These are phyloP conservation scores for Gambusia holbrooki DNA, from an alignment of 2,113 vertebrate species.

Conservation along the genomic window DNA sequence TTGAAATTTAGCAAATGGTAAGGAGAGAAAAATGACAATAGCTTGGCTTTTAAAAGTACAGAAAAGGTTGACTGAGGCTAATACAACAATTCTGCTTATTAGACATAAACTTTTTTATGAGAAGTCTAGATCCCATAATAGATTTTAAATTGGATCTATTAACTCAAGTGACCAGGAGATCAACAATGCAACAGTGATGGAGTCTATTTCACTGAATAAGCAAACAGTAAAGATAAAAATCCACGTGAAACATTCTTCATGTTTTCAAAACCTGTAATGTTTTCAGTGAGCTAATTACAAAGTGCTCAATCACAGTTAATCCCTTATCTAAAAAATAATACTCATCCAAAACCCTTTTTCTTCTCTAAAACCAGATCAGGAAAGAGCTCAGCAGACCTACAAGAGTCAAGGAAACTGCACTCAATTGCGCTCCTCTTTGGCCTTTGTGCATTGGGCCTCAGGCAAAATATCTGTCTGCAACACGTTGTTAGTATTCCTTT, in stretches of 20 bases:
- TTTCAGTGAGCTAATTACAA: neutral
- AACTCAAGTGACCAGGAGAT: neutral
- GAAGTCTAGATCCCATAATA: neutral
- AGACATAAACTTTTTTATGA: neutral
- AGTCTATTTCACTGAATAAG: neutral
- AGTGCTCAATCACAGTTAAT: neutral
- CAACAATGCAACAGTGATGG: neutral
- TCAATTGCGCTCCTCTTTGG: slow-evolving; percentile 7
- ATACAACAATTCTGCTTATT: neutral
- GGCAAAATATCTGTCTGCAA: slow-evolving; percentile 37
- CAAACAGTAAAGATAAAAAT: neutral
- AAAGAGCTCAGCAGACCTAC: slow-evolving; percentile 4
- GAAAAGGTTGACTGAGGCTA: slow-evolving; percentile 6
- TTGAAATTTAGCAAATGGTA: slow-evolving; percentile 16
- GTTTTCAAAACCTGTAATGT: neutral
- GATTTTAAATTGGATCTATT: neutral
- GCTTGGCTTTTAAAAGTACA: slow-evolving; percentile 9
- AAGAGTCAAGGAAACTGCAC: neutral
- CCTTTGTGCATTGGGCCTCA: slow-evolving; percentile 14
- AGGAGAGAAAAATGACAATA: neutral
- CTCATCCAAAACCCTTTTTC: neutral
- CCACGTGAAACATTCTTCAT: neutral
- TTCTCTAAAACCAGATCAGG: slow-evolving; percentile 4
- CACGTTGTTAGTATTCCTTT: slow-evolving; percentile 31
- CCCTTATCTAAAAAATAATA: neutral